phyloP scores from a whole-genome alignment of 2,888 invertebrate species.

The Tipula unca region DNA sequence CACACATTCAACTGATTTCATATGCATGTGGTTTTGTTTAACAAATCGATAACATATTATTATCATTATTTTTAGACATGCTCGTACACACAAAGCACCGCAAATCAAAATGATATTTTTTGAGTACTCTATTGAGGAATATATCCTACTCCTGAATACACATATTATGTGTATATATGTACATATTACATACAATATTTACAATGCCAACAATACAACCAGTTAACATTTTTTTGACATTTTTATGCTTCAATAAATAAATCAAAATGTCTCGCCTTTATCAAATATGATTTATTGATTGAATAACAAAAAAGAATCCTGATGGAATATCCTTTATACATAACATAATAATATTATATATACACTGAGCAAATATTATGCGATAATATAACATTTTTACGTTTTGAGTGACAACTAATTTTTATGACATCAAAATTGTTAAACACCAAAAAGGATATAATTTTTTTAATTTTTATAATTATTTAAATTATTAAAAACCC shows the following conservation, averaged over 20 bases:
- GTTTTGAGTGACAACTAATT: not conserved
- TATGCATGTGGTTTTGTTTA: not conserved
- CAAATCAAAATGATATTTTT: not conserved
- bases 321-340: not conserved
- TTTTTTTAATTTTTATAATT: not conserved
- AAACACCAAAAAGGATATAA: not conserved
- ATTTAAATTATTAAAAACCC: not conserved
- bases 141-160: too few relatives aligned
- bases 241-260: constrained; percentile 8
- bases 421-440: not conserved
- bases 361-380: not conserved
- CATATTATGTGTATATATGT: not conserved
- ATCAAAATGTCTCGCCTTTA: not conserved
- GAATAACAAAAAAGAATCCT: not conserved
- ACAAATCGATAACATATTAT: not conserved
- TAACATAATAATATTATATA: not conserved
- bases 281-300: constrained; percentile 3
- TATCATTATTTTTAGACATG: not conserved
- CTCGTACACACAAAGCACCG: not conserved
- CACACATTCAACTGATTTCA: not conserved
- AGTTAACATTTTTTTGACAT: not conserved
- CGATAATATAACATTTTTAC: not conserved
- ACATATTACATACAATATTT: not conserved
- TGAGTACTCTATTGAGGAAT: not conserved
- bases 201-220: not conserved